Base-by-base conservation (phyloP, 2,113 vertebrate genomes). In the Sapajus apella region DNA sequence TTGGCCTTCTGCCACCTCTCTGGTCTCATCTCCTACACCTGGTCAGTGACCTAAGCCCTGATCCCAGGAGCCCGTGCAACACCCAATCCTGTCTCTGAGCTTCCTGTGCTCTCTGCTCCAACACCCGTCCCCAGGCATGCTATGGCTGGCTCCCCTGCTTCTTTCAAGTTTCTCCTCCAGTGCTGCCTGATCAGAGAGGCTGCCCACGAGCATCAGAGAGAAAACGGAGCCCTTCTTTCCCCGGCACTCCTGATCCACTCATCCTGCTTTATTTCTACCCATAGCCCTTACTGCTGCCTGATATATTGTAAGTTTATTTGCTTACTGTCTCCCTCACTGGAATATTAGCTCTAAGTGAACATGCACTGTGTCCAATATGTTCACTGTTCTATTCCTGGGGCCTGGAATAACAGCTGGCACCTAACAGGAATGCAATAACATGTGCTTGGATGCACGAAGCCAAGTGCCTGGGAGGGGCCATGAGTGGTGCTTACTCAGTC, bases 361-460 rank as follows among this genome's bases (percentile, higher is more conserved):
- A 27, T 10, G n/a, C 14, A 14, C 58, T 64, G 23, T 68, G 66
- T 82, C 77, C 40, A 16, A 25, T 83, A 23, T 77, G 43, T 14
- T 72, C 13, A 40, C 40, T 50, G 68, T 40, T 93, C 55, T 92
- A 27, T 23, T 66, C 55, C 76, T 40, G 52, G 66, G 0, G 6
- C 56, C 47, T 88, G 27, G 70, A 40, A 37, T 3, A 93, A 56
- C 2, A 27, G 47, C 40, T 21, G 27, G 58, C 1, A 70, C 25
- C 37, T 50, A 50, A 35, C 0, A 6, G 85, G 86, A 68, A 93
- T 2, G 47, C 25, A 35, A 11, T 13, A 37, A 40, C 64, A 37
- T 1, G 3, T 47, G 76, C 0, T 30, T 18, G 64, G 43, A 1
- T 73, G 43, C 27, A 73, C 0, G 0, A 66, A 55, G 47, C 25